Evolutionary conservation across 2,888 invertebrate species (phyloP).

Genomic region (Drosophila anomelani): DNA sequence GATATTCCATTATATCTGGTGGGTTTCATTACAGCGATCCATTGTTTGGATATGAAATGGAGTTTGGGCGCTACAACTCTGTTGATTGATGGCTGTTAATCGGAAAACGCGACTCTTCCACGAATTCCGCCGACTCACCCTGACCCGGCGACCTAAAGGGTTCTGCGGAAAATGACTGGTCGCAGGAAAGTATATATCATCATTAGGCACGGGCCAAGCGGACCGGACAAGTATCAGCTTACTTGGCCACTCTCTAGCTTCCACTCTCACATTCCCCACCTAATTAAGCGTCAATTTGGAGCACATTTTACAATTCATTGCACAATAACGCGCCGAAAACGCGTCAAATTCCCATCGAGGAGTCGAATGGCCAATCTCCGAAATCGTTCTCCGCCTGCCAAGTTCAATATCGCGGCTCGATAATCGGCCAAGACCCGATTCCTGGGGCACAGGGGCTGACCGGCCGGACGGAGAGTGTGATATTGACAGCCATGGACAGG

Average conservation of each 20-base stretch:
- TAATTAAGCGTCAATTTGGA: constrained; percentile 73
- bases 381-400: constrained; percentile 45
- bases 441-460: background rate
- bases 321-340: constrained; percentile 68
- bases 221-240: constrained; percentile 56
- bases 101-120: constrained; percentile 15
- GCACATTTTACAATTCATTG: constrained; percentile 71
- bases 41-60: constrained; percentile 7
- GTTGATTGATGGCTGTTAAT: constrained; percentile 33
- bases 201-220: constrained; percentile 57
- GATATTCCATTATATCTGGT: constrained; percentile 23
- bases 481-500: constrained; percentile 65
- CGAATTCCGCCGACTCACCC: constrained; percentile 57
- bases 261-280: constrained; percentile 18
- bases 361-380: constrained; percentile 21
- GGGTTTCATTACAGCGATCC: background rate
- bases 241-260: constrained; percentile 20
- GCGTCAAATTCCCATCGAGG: constrained; percentile 43
- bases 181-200: constrained; percentile 64
- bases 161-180: constrained; percentile 59
- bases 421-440: constrained; percentile 50
- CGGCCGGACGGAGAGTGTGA: constrained; percentile 40
- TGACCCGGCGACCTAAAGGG: constrained; percentile 59
- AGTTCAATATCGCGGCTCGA: constrained; percentile 70
- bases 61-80: constrained; percentile 21